Evolutionary conservation across 2,113 vertebrate genomes (phyloP), one percentile per base, ranked within the genome.

Genomic region (Galeopterus variegatus): DNA sequence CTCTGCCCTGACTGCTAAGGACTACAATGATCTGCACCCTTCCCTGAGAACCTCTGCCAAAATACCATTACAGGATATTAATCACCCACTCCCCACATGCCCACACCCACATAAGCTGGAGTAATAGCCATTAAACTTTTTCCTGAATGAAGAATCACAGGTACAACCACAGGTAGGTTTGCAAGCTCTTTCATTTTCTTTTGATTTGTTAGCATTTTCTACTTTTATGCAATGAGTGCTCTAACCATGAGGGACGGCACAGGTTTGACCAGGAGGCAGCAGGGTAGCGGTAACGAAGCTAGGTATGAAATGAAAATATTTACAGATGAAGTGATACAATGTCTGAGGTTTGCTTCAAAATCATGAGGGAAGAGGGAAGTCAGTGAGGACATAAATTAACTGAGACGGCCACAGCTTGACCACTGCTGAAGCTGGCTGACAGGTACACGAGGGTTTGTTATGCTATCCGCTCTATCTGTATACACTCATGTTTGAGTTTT

Each of bases 131-230:
- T 41, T 3, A 14, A 23, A 15, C 56, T 41, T n/a, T 48, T 31
- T 2, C 7, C 0, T 3, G 33, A 36, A 12, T 0, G n/a, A 5
- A 1, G 2, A 17, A 48, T 10, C 6, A 6, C 10, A 54, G 67
- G 19, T 17, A 19, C 36, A 24, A 7, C 33, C 48, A 7, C 1
- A 7, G 5, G 45, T 10, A 76, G 24, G 9, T 19, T 1, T 7
- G 26, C 1, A 54, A 33, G 45, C 2, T 2, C n/a, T 24, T 6
- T 0, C 15, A 15, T 33, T 24, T 52, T 65, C 56, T 48, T 69
- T 62, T 24, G 8, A 14, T 50, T 83, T 26, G 31, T 12, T 28
- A 8, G 65, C 4, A 11, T 58, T 13, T 67, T 48, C 48, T 62
- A 9, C 31, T 23, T 73, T 28, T 48, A 31, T 4, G 6, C 5